Evolutionary conservation across 2,888 invertebrate species (phyloP), one percentile per base, ranked within the genome.

Genomic region (Cataglyphis albicans): DNA sequence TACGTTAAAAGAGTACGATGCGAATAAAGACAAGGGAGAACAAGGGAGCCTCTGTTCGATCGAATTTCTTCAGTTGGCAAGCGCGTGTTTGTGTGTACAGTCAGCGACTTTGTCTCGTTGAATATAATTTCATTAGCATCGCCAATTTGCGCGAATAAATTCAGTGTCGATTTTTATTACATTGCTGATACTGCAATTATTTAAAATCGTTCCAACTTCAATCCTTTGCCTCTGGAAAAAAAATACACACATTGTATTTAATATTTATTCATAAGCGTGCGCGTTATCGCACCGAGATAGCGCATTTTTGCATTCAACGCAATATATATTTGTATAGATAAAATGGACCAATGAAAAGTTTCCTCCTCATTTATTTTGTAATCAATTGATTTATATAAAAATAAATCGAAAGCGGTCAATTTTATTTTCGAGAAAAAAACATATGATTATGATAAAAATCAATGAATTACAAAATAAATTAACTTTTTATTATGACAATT

Each of bases 1-100:
- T 74, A 82, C 61, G 21, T 38, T 38, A 75, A 78, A 83, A 73
- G 76, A 81, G 64, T 59, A 78, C 68, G 78, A 81, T 48, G 64
- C 68, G 15, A 44, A 82, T 18, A n/a, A 84, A 86, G 85, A 85
- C 83, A 48, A 48, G 82, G 70, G 74, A 87, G 91, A 89, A 92
- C 93, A 92, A 92, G 91, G 89, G 88, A 86, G 85, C 84, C 90
- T 90, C 91, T 93, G 92, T 92, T 92, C 90, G 41, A 15, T 64
- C 32, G 32, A 89, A 83, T 89, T 88, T 91, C 88, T 91, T 89
- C 85, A 65, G 48, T 48, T 48, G 21, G 61, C n/a, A 85, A 83
- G 76, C 85, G 82, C 76, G 88, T 88, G 88, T 87, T 74, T 86
- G 78, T 83, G 63, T 61, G 59, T 59, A 72, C 38, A 59, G n/a